phyloP scores from a whole-genome alignment of 2,797 vertebrate genomes.

The Siniperca obscura region DNA sequence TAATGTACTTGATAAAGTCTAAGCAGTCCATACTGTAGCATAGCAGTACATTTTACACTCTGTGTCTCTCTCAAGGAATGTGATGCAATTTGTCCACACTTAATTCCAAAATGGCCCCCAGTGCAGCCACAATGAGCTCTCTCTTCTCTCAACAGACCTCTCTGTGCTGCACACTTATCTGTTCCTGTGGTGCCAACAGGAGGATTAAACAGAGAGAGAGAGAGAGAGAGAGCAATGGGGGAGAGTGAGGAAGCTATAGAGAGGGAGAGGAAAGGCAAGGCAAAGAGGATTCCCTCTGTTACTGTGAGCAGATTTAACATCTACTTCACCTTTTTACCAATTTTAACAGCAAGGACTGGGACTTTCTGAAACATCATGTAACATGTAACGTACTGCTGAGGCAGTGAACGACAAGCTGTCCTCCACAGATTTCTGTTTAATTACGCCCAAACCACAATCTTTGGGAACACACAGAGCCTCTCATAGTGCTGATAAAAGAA shows the following conservation, averaged over 20 bases:
- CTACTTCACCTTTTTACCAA: neutral
- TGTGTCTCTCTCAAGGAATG: neutral
- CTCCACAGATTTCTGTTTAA: neutral
- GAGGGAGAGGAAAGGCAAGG: neutral
- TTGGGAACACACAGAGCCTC: neutral
- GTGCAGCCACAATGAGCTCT: constrained; percentile 26
- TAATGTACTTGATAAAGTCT: constrained; percentile 11
- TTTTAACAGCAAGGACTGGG: neutral
- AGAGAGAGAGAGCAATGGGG: neutral
- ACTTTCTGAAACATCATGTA: neutral
- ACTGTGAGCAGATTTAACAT: neutral
- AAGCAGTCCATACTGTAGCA: neutral
- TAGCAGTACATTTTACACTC: neutral
- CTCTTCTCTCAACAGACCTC: constrained; percentile 42
- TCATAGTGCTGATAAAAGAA: neutral
- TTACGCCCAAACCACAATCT: constrained; percentile 4
- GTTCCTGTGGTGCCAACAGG: constrained; percentile 20
- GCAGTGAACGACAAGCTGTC: constrained; percentile 9
- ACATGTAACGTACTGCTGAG: neutral
- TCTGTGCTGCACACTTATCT: constrained; percentile 32
- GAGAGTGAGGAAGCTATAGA: neutral
- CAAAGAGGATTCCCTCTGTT: neutral
- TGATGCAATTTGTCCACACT: constrained; percentile 59
- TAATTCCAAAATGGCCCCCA: constrained; percentile 36
- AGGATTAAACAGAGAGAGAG: constrained; percentile 18